Percentiles rank a stretch among this genome's conserved stretches.
These are phyloP conservation scores for Hypercompe scribonia DNA, from an alignment of 2,888 invertebrate genomes.

Conservation along the genomic window DNA sequence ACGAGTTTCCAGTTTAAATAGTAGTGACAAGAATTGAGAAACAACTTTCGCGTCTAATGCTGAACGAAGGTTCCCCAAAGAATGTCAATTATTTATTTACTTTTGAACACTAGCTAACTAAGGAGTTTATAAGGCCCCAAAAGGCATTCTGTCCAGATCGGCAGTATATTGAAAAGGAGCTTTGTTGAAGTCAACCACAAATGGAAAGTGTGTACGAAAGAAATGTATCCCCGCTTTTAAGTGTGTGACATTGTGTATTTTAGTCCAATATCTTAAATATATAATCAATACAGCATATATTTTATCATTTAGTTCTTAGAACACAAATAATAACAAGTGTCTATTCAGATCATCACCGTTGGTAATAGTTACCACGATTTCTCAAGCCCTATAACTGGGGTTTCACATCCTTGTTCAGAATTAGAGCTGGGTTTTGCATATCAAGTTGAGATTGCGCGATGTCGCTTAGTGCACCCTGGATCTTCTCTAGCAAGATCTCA, in stretches of 20 bases:
- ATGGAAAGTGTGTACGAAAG: too few relatives aligned
- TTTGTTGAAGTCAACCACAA: too few relatives aligned
- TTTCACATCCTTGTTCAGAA: constrained; percentile 77
- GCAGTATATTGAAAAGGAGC: background rate
- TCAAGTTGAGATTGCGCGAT: constrained; percentile 97
- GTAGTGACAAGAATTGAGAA: background rate
- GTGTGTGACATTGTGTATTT: too few relatives aligned
- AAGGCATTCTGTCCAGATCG: background rate
- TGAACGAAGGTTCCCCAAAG: too few relatives aligned
- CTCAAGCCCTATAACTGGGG: constrained; percentile 74
- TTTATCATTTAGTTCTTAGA: background rate
- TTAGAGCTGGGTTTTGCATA: constrained; percentile 90
- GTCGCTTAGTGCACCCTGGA: constrained; percentile 96
- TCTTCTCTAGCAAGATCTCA: constrained; percentile 94
- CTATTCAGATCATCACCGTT: constrained; percentile 32
- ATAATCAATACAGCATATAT: background rate
- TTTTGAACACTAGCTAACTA: too few relatives aligned
- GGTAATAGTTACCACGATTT: constrained; percentile 46
- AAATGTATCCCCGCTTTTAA: too few relatives aligned
- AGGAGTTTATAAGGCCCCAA: too few relatives aligned
- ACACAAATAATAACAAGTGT: constrained; percentile 4
- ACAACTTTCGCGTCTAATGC: too few relatives aligned
- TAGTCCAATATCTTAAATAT: background rate
- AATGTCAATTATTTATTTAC: too few relatives aligned
- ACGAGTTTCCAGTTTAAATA: background rate